Percentiles rank a stretch among this genome's conserved stretches.
Evolutionary conservation across 2,113 vertebrate species (phyloP).

Genomic region (Carassius carassius): DNA sequence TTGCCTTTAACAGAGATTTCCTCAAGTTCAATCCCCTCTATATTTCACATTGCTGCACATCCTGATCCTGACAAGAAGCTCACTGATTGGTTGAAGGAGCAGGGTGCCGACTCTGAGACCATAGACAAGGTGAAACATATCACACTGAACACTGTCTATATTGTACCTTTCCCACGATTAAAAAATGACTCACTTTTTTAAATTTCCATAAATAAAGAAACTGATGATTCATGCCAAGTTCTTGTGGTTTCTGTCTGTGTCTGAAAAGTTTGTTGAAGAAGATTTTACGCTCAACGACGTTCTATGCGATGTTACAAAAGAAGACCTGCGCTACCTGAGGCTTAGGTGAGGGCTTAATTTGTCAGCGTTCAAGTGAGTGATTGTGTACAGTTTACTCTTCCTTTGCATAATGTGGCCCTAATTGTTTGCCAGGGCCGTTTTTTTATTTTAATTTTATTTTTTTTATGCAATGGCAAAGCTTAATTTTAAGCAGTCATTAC

Average conservation of each 20-base stretch:
- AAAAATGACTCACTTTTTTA: not conserved
- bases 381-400: not conserved
- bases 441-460: too few species aligned
- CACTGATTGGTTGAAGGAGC: slow-evolving; percentile 83
- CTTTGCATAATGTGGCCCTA: not conserved
- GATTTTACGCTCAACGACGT: slow-evolving; percentile 83
- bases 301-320: slow-evolving; percentile 84
- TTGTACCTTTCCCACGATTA: not conserved
- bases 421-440: not conserved
- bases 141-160: too few species aligned
- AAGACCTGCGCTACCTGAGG: slow-evolving; percentile 81
- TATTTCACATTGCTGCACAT: slow-evolving; percentile 64
- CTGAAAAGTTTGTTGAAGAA: slow-evolving; percentile 82
- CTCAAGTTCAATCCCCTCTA: slow-evolving; percentile 65
- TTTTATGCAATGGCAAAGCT: too few species aligned
- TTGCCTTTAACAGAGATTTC: slow-evolving; percentile 67
- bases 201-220: not conserved
- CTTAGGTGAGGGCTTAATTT: slow-evolving; percentile 76
- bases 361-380: not conserved
- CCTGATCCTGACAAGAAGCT: slow-evolving; percentile 79
- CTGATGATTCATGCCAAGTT: not conserved
- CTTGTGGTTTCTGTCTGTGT: slow-evolving; percentile 35
- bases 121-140: slow-evolving; percentile 78
- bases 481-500: too few species aligned
- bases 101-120: slow-evolving; percentile 79